phyloP scores from a whole-genome alignment of 2,113 vertebrate species.

The Vicugna pacos region DNA sequence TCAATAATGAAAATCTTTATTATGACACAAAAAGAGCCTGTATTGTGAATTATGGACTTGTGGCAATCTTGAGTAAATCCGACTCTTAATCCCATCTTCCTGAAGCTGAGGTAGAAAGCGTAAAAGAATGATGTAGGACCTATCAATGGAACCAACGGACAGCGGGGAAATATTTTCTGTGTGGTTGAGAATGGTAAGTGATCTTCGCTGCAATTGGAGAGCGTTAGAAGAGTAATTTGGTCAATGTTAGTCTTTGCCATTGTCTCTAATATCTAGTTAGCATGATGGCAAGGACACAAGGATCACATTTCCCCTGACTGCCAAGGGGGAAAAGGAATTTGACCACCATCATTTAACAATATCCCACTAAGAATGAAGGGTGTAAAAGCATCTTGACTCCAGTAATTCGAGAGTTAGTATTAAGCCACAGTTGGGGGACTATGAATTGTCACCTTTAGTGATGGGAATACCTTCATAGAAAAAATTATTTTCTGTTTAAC shows the following conservation, averaged over 20 bases:
- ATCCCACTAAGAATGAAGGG: no score
- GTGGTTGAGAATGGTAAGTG: background rate
- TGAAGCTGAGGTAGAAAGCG: background rate
- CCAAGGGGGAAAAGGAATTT: background rate
- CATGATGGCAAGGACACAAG: background rate
- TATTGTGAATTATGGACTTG: background rate
- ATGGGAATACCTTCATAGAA: background rate
- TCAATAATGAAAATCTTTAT: background rate
- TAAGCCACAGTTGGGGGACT: background rate
- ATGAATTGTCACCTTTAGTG: background rate
- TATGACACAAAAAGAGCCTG: background rate
- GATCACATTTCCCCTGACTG: background rate
- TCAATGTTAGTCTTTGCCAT: background rate
- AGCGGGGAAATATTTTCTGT: background rate
- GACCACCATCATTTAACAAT: background rate
- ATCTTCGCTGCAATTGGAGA: background rate
- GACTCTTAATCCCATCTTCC: background rate
- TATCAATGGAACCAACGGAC: background rate
- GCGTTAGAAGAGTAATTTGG: background rate
- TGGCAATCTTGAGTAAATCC: background rate
- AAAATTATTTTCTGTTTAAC: background rate
- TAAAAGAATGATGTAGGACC: background rate
- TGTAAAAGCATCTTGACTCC: background rate
- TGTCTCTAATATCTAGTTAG: background rate
- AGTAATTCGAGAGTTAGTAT: background rate